Evolutionary conservation across 2,113 vertebrate species (phyloP).

Genomic region (Ramphastos sulfuratus): DNA sequence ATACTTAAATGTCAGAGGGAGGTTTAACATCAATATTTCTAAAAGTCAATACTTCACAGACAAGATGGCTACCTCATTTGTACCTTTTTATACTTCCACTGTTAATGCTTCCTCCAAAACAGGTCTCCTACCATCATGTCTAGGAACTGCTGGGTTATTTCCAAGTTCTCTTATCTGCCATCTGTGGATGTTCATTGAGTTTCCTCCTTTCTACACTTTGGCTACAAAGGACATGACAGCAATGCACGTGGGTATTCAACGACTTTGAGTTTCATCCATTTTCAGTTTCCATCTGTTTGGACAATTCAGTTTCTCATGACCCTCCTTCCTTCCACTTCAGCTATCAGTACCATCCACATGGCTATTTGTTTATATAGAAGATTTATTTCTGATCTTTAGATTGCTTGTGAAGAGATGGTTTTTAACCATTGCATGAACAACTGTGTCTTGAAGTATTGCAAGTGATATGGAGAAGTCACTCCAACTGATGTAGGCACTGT

Average conservation of each 20-base stretch:
- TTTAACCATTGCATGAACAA: neutral
- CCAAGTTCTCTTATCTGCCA: neutral
- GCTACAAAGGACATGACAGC: neutral
- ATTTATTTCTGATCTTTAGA: neutral
- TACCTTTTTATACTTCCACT: neutral
- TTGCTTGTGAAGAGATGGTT: neutral
- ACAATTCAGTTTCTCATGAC: neutral
- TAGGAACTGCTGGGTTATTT: neutral
- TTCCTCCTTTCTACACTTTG: neutral
- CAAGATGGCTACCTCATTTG: neutral
- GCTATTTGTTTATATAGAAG: neutral
- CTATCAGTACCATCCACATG: neutral
- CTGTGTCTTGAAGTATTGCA: neutral
- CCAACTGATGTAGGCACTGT: neutral
- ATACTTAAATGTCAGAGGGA: neutral
- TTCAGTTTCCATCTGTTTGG: neutral
- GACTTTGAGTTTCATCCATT: neutral
- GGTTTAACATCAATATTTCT: neutral
- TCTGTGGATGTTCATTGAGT: neutral
- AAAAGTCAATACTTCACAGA: neutral
- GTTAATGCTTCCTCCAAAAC: neutral
- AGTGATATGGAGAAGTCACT: neutral
- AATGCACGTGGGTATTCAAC: neutral
- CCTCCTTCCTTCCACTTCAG: neutral
- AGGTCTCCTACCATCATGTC: neutral